Base-by-base conservation (phyloP, 2,888 invertebrate genomes). In the Limnephilus auricula region DNA sequence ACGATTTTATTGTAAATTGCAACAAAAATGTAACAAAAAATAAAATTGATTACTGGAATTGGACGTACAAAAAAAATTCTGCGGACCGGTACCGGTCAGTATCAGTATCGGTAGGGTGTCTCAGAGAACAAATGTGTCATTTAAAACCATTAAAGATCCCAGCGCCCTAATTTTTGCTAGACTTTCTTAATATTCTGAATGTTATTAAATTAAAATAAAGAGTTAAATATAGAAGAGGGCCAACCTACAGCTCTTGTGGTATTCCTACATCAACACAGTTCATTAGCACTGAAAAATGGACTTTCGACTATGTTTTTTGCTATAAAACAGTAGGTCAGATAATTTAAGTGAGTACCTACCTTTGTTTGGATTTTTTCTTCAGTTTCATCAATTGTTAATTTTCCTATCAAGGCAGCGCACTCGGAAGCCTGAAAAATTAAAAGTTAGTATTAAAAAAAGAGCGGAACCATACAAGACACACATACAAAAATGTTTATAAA, bases 331-430 rank as follows among this genome's bases (percentile, higher is more conserved):
- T 30, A 4, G 15, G 12, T 32, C 2, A 32, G 13, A 18, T 80
- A 32, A 32, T 18, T 25, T 4, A 80, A 80, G 32, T 31, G 18
- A 10, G 15, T 80, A 30, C 45, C 84, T 84, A 40, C 85, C 85
- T 85, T 85, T n/a, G 30, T 12, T n/a, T 40, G n/a, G 13, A 40
- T 85, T 40, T 34, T 40, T 25, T 85, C 85, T 30, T 85, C 85
- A 45, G n/a, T 45, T 85, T 85, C 85, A 37, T 85, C 85, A 15
- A 85, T 6, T 40, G n/a, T n/a, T n/a, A 85, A n/a, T 45, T 85
- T 85, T 9, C 30, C 40, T 0, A 85, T 10, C 12, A 40, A 85
- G 0, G 15, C 45, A 40, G 40, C 85, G n/a, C 40, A 37, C 15
- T 85, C 85, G 13, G n/a, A 30, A 37, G 85, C 85, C 85, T 85